Evolutionary conservation across 2,797 vertebrate genomes (phyloP), one percentile per base, ranked within the genome.

Genomic region (Cossypha niveicapilla): DNA sequence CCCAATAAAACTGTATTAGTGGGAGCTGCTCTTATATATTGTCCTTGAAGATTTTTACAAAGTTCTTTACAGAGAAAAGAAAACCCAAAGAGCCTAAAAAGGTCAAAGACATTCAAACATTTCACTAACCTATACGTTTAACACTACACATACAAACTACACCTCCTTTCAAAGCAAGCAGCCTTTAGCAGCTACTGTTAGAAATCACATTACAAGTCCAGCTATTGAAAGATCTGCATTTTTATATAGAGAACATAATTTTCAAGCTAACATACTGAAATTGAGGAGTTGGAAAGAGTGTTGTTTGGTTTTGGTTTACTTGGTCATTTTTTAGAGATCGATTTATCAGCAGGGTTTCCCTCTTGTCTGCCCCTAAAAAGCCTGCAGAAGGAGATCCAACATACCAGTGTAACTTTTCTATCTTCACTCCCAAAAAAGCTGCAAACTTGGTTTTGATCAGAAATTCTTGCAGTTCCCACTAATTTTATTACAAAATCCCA

Each of bases 211-310:
- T 57, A 18, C 30, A 77, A 54, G 22, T 74, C 44, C 25, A 89
- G 34, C 39, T 71, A 32, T 3, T 51, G n/a, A 80, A 80, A 68
- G 42, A 74, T 11, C 10, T 45, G 2, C 18, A n/a, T 42, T 76
- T 76, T 58, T 30, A 71, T 25, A 57, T 0, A 47, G 35, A 50
- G 11, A 91, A 63, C 22, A 53, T 27, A 18, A 47, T 14, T 75
- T 44, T 80, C 41, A 75, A 86, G 35, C 10, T 77, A 47, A 21
- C 10, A 41, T 47, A 86, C 23, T 86, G 28, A 56, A 78, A 74
- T 3, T 28, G 4, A 1, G 7, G 7, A 3, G 0, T 65, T 65
- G 30, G 14, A 8, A 57, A 30, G 18, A 12, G 3, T 63, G 14
- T 15, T 81, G 13, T 27, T 47, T 17, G 27, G 9, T 45, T 90